These are phyloP conservation scores for Drosophila parthenogenetica DNA, from an alignment of 2,888 invertebrate genomes.

Conservation along the genomic window DNA sequence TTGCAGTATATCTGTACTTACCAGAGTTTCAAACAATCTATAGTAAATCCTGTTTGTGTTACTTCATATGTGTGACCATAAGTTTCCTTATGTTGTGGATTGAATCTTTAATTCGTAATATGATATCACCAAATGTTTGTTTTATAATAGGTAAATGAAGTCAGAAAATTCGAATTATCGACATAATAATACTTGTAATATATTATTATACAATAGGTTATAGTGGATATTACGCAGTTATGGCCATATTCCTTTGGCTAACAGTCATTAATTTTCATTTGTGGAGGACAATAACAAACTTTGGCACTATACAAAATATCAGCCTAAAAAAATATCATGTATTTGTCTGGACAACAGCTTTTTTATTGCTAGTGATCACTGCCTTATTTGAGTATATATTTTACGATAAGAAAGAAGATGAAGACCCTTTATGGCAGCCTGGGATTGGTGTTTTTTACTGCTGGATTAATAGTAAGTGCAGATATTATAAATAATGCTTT, in stretches of 20 bases:
- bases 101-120: background rate
- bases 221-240: slow-evolving; percentile 88
- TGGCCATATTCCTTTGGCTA: slow-evolving; percentile 93
- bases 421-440: slow-evolving; percentile 81
- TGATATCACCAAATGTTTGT: too few relatives aligned
- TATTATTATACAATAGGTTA: slow-evolving; percentile 47
- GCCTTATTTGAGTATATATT: slow-evolving; percentile 64
- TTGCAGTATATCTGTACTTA: slow-evolving; percentile 73
- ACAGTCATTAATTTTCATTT: slow-evolving; percentile 93
- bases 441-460: slow-evolving; percentile 86
- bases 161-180: background rate
- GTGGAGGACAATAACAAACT: slow-evolving; percentile 86
- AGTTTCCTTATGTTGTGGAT: slow-evolving; percentile 10
- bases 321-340: slow-evolving; percentile 64
- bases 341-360: slow-evolving; percentile 74
- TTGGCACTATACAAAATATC: background rate
- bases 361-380: slow-evolving; percentile 50
- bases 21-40: slow-evolving; percentile 2
- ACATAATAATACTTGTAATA: background rate
- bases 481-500: background rate
- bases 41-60: slow-evolving; percentile 8
- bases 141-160: slow-evolving; percentile 1
- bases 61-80: slow-evolving; percentile 14
- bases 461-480: slow-evolving; percentile 86
- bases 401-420: background rate